Conservation (phyloP, 2,888 invertebrate genomes). For the Cepaea hortensis region DNA sequence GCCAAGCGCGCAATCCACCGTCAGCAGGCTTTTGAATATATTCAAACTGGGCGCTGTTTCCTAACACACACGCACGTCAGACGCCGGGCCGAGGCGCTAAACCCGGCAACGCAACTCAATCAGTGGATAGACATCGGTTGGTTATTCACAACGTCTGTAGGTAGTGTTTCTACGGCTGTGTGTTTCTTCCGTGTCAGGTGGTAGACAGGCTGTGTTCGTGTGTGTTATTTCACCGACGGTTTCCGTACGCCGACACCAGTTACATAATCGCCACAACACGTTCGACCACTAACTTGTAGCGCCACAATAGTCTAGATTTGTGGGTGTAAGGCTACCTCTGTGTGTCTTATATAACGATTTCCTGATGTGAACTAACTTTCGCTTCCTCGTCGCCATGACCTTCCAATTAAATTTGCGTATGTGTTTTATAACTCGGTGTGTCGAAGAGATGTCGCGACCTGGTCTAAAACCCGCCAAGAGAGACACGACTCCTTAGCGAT, state of each 20-base stretch:
- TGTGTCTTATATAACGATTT: too few relatives aligned
- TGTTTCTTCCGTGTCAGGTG: background rate
- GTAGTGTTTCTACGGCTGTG: background rate
- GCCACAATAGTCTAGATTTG: too few relatives aligned
- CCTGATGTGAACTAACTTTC: too few relatives aligned
- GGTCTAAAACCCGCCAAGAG: too few relatives aligned
- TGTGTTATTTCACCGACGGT: background rate
- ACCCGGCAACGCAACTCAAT: background rate
- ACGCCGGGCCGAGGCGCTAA: conserved; percentile 6
- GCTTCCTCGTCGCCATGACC: too few relatives aligned
- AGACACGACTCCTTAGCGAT: too few relatives aligned
- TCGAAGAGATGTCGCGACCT: too few relatives aligned
- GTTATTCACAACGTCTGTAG: background rate
- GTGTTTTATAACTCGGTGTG: too few relatives aligned
- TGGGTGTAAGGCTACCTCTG: too few relatives aligned
- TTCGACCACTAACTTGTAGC: background rate
- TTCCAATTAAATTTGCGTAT: too few relatives aligned
- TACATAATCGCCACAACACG: background rate
- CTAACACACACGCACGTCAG: conserved; percentile 3
- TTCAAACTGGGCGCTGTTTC: conserved; percentile 29
- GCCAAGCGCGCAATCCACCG: conserved; percentile 30
- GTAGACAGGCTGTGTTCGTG: background rate
- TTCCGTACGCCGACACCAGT: background rate
- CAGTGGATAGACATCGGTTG: background rate
- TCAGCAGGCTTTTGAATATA: conserved; percentile 39